Evolutionary conservation across 2,888 invertebrate species (phyloP), one percentile per base, ranked within the genome.

Genomic region (Antheraea yamamai): DNA sequence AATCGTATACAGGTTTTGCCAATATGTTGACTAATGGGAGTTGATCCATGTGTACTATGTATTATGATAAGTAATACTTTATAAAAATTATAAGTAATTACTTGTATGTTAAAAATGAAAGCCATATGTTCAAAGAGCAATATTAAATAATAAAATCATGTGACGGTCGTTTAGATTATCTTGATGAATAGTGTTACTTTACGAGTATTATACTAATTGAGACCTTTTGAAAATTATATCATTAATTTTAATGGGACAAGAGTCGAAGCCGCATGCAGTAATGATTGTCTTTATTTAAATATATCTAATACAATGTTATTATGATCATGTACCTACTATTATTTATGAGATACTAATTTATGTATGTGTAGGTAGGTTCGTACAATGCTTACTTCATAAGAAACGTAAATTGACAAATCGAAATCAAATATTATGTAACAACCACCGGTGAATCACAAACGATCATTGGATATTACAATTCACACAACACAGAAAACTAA

Each of bases 401-500:
- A n/a, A 39, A 70, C 39, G 39, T 70, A n/a, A 70, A 70, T 70
- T 18, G 0, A 35, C 30, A 23, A 70, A 20, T 70, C 10, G 39
- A 39, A 39, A 20, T 68, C 39, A 39, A 70, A n/a, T 72, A 30
- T 75, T 72, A 75, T 16, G 61, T 70, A 72, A 72, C 74, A 71
- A 26, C 61, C 72, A 75, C 74, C 74, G 51, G 72, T 61, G 51
- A 61, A 26, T 23, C 71, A 72, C 58, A 58, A 74, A 74, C 58
- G 51, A 61, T 39, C 61, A 74, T 66, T 16, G 26, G n/a, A 75
- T 51, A 75, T 75, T 70, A 70, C 52, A 68, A 39, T 74, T 75
- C 76, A 77, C 75, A 72, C 75, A 51, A 74, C 30, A 77, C 72
- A 70, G 70, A 39, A n/a, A 74, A 58, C 58, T 71, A 30, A 47